A percentile compares a stretch with the other conserved stretches of the same genome.
Conservation (phyloP, 1,140 invertebrate genomes). For the Pantala flavescens region DNA sequence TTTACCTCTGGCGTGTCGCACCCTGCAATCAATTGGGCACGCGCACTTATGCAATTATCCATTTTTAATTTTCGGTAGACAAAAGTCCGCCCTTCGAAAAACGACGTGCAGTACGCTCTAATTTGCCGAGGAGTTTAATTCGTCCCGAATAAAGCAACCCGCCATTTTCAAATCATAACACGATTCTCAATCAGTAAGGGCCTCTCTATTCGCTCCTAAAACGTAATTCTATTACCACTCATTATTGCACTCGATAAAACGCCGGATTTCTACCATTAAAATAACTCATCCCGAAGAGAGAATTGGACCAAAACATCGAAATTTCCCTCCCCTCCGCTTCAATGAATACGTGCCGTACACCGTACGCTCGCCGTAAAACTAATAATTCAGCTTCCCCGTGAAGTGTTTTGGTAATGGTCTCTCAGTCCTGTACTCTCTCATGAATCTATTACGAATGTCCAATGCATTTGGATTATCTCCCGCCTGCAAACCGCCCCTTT, state of each 20-base stretch:
- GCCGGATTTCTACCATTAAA: neutral
- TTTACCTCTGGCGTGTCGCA: too few species aligned
- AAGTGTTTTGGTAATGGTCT: conserved; percentile 9
- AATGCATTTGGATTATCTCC: conserved; percentile 1
- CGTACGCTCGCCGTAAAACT: neutral
- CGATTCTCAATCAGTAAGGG: neutral
- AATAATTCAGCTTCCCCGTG: neutral
- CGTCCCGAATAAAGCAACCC: neutral
- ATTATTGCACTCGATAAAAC: neutral
- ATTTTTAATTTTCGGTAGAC: too few species aligned
- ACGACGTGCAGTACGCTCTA: too few species aligned
- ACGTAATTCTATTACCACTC: conserved; percentile 3
- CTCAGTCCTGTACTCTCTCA: neutral
- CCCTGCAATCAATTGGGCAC: too few species aligned
- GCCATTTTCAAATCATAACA: neutral
- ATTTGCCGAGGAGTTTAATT: too few species aligned
- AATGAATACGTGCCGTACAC: neutral
- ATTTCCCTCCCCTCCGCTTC: neutral
- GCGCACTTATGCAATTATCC: too few species aligned
- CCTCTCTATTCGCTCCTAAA: neutral
- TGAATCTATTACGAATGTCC: conserved; percentile 6
- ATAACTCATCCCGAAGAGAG: neutral
- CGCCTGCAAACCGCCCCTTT: neutral
- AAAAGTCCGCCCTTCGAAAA: too few species aligned
- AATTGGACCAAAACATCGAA: neutral